Base-by-base conservation (phyloP, 2,888 invertebrate species). In the Nomada fabriciana region DNA sequence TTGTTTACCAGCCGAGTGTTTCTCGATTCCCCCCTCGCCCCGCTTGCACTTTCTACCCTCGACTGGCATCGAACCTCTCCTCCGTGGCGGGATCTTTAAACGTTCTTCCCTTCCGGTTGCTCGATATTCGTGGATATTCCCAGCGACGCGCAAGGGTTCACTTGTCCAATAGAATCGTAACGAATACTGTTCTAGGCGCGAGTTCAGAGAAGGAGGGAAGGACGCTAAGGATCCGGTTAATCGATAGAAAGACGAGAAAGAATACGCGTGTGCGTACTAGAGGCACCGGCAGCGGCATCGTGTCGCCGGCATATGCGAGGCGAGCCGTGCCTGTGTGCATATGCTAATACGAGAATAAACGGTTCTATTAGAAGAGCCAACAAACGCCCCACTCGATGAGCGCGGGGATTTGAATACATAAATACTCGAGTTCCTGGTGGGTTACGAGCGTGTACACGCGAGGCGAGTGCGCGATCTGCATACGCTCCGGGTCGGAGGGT, bases 261-360 rank as follows among this genome's bases (percentile, higher is more conserved):
- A 42, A 42, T 60, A 7, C 25, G 72, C 59, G 76, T 76, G 59
- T 61, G 76, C 68, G 70, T 70, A 43, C 36, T 5, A 18, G 23
- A 50, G 70, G 52, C 57, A 43, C 61, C 55, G 72, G 61, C 69
- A 63, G 68, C 55, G 77, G 80, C 77, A 63, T 29, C 75, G 81
- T 82, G 80, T 84, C 82, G 76, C 23, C 60, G 69, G 88, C 87
- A 83, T 88, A 83, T 80, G 85, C 59, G 79, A 76, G 69, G 52
- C 86, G 78, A 29, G 60, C 68, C 29, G 67, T 10, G 13, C 43
- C 70, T 83, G 83, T 87, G 89, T 90, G 91, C 90, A 91, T 93
- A 93, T 92, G 93, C 90, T 93, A 92, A 93, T 92, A 91, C 88
- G 90, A 90, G 92, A 91, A 92, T 93, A 93, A 92, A 92, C 92